Evolutionary conservation across 2,113 vertebrate species (phyloP).

Genomic region (Alligator sinensis): DNA sequence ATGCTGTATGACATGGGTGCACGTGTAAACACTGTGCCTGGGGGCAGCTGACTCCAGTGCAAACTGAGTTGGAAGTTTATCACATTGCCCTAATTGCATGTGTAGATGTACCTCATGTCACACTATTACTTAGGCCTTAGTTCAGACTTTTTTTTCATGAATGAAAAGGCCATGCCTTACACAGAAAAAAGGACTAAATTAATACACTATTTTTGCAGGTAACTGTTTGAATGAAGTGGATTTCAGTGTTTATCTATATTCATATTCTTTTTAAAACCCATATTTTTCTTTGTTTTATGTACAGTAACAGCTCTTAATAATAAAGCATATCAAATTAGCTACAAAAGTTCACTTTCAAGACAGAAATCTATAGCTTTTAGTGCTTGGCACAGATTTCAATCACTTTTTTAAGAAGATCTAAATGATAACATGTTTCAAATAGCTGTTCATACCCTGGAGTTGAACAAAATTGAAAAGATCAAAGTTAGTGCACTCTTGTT

Average conservation of each 20-base stretch:
- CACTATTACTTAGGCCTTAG: conserved; percentile 4
- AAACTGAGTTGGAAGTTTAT: too few relatives aligned
- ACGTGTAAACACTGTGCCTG: too few relatives aligned
- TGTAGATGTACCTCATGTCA: not conserved
- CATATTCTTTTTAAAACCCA: not conserved
- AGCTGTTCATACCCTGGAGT: conserved; percentile 62
- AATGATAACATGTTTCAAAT: conserved; percentile 69
- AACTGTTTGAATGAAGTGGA: not conserved
- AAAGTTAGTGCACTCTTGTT: conserved; percentile 64
- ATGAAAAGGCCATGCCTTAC: not conserved
- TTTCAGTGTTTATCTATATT: not conserved
- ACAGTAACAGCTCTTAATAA: conserved; percentile 44
- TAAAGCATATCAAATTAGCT: not conserved
- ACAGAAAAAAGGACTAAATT: not conserved
- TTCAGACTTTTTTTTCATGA: not conserved
- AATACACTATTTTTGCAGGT: not conserved
- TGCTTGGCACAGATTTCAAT: conserved; percentile 16
- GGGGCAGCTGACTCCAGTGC: too few relatives aligned
- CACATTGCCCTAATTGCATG: too few relatives aligned
- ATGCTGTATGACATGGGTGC: too few relatives aligned
- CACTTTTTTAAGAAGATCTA: conserved; percentile 10
- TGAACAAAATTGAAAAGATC: conserved; percentile 74
- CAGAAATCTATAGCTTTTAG: conserved; percentile 59
- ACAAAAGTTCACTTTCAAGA: conserved; percentile 48
- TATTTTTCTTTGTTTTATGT: conserved; percentile 29